Base-by-base conservation (phyloP, 1,140 invertebrate genomes). In the Drosophila guanche region DNA sequence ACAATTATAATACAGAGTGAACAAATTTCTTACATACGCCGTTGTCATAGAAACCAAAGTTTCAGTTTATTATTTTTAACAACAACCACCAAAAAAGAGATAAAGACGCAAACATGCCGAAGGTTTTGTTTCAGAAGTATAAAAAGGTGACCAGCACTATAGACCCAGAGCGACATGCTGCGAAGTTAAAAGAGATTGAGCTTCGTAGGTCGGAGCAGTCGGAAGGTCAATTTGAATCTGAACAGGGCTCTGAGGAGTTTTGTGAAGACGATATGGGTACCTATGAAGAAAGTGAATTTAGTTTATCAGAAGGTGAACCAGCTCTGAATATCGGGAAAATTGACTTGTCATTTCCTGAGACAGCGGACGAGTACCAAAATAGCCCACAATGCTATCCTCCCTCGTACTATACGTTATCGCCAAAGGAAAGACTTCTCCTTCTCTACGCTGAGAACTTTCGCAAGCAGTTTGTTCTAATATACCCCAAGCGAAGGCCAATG, bases 371-470 rank as follows among this genome's bases (percentile, higher is more conserved):
- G 22, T 88, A 81, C 25, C 45, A 71, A 5, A 53, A 85, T 23
- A 79, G 72, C 22, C 68, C 68, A 0, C 74, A 77, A 25, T 91
- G 93, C 74, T 94, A 95, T 89, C 95, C 96, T 0, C 91, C 93
- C 42, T 94, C 93, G 45, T 97, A 97, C 89, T 94, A 94, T 59
- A 94, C 93, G 42, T 95, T 96, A 76, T 95, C 92, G 6, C 92
- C 94, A 16, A 97, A 97, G 88, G 97, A 98, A 90, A 95, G 95
- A 51, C 80, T 97, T 5, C 86, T 97, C 5, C 79, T 97, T 6
- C 93, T 95, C 43, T 95, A 96, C 76, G 95, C 95, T 0, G 95
- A 96, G 90, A 98, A 97, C 90, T 98, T 98, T 90, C 93, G 96
- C 46, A 93, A 94, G 66, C 97, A 98, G 76, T 97, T 95, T 92